A percentile compares a stretch with the other conserved stretches of the same genome.
These are phyloP conservation scores for Gymnopithys bicolor DNA, from an alignment of 2,797 vertebrate species.

Conservation along the genomic window DNA sequence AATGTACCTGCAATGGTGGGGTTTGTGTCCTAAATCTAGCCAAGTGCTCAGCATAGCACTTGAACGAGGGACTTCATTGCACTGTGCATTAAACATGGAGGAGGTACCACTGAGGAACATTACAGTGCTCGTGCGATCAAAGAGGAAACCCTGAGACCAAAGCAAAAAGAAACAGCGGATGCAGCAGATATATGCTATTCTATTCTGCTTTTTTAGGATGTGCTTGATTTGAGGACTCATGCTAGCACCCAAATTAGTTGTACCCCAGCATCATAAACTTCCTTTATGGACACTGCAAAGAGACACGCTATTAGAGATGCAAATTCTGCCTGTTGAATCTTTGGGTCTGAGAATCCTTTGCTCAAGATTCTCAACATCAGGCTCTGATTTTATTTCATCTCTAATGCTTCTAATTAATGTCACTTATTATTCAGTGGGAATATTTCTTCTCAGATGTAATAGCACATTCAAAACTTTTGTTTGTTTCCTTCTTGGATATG, in stretches of 20 bases:
- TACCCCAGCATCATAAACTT: not conserved
- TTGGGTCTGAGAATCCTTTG: not conserved
- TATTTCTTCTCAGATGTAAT: not conserved
- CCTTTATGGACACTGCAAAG: not conserved
- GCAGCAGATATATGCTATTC: not conserved
- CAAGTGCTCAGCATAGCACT: not conserved
- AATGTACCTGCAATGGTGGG: not conserved
- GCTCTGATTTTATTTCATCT: not conserved
- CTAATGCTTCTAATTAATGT: not conserved
- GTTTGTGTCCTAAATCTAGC: not conserved
- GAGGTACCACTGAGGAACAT: not conserved
- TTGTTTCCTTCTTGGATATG: not conserved
- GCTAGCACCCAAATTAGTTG: not conserved
- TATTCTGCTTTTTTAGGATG: not conserved
- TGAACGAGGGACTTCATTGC: not conserved
- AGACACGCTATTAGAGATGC: not conserved
- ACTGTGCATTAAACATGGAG: rapidly evolving
- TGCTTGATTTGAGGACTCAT: not conserved
- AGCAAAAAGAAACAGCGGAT: not conserved
- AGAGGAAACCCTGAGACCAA: not conserved
- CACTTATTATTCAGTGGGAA: not conserved
- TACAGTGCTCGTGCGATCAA: not conserved
- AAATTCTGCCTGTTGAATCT: not conserved
- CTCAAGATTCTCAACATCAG: not conserved
- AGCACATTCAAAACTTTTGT: not conserved